Percentiles rank a stretch among this genome's conserved stretches.
phyloP scores from a whole-genome alignment of 2,797 vertebrate genomes.

The Cyprinodon diabolis region DNA sequence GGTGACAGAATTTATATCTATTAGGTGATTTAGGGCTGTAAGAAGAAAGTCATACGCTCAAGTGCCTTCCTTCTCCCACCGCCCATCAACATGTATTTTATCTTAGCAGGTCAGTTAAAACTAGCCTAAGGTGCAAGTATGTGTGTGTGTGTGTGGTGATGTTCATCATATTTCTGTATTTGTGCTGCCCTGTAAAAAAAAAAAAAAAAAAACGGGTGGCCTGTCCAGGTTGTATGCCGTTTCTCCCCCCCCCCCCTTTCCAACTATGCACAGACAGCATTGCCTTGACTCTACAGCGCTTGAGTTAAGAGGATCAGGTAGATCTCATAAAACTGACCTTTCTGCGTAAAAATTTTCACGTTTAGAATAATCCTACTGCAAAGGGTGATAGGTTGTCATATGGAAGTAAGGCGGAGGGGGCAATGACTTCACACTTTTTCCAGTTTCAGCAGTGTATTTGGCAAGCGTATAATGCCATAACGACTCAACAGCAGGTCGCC shows the following conservation, averaged over 20 bases:
- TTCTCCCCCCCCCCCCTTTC: not conserved
- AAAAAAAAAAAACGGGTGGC: not conserved
- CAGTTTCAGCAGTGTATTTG: slow-evolving; percentile 77
- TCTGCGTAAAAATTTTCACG: slow-evolving; percentile 14
- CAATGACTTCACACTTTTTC: slow-evolving; percentile 74
- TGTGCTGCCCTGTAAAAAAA: not conserved
- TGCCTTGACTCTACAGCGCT: not conserved
- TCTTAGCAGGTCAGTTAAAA: not conserved
- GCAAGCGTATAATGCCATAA: slow-evolving; percentile 80
- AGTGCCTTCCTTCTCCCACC: not conserved
- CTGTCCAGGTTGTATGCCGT: not conserved
- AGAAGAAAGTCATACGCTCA: no score
- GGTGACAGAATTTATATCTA: not conserved
- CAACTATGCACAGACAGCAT: not conserved
- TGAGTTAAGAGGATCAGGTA: not conserved
- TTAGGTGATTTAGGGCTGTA: not conserved
- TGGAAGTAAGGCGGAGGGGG: slow-evolving; percentile 55
- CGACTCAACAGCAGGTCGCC: slow-evolving; percentile 73
- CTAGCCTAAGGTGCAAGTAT: not conserved
- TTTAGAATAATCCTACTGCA: slow-evolving; percentile 49
- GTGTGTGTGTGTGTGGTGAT: not conserved
- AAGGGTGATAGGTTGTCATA: slow-evolving; percentile 69
- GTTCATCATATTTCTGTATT: no score
- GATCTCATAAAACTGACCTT: slow-evolving; percentile 21
- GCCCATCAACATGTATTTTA: not conserved